phyloP scores from a whole-genome alignment of 2,113 vertebrate genomes.

The Coptodon rendalli region DNA sequence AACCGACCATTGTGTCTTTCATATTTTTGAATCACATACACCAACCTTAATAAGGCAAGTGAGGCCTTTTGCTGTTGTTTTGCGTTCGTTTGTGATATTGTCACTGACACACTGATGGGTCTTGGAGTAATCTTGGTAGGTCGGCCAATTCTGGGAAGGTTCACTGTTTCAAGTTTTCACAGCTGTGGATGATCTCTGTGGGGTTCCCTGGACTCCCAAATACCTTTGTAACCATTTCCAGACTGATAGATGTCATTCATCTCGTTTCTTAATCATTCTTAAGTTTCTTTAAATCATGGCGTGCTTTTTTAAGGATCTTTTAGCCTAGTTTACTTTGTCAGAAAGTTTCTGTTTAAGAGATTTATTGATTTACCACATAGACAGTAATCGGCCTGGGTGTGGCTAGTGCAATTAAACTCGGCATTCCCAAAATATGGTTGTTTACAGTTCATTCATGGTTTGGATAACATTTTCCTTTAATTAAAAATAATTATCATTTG shows the following conservation, averaged over 20 bases:
- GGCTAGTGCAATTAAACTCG: background rate
- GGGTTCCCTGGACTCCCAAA: background rate
- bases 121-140: background rate
- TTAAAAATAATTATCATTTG: background rate
- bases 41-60: background rate
- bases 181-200: background rate
- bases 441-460: background rate
- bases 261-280: background rate
- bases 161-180: background rate
- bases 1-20: background rate
- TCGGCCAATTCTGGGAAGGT: background rate
- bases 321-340: rapidly evolving
- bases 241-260: background rate
- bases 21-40: background rate
- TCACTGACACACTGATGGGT: rapidly evolving
- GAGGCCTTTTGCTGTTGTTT: background rate
- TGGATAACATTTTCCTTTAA: background rate
- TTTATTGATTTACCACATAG: background rate
- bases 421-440: background rate
- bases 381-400: background rate
- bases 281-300: background rate
- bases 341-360: background rate
- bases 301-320: background rate
- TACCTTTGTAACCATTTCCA: background rate
- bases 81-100: rapidly evolving